These are phyloP conservation scores for Pristiophorus japonicus DNA, from an alignment of 2,113 vertebrate genomes.

Conservation along the genomic window DNA sequence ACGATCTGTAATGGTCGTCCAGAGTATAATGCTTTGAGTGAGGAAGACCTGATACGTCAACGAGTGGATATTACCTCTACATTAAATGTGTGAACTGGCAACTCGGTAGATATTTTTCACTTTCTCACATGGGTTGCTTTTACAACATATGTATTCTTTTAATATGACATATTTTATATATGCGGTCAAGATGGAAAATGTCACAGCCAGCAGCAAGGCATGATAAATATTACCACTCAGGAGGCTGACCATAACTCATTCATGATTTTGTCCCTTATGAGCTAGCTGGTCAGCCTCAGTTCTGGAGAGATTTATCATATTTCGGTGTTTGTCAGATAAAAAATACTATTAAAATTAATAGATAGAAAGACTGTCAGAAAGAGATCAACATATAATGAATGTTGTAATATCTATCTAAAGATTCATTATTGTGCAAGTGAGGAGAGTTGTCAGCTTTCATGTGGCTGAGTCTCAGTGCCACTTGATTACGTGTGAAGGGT, in stretches of 20 bases:
- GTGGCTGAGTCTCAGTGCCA: not conserved
- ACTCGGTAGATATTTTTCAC: not conserved
- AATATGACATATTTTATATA: not conserved
- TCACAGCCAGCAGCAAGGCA: not conserved
- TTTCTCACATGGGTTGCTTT: not conserved
- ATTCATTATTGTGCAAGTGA: not conserved
- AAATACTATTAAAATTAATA: not conserved
- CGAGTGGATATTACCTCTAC: not conserved
- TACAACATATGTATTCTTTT: not conserved
- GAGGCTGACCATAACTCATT: not conserved
- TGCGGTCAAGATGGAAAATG: not conserved
- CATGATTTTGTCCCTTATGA: not conserved
- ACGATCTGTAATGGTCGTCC: not conserved
- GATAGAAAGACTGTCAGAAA: not conserved
- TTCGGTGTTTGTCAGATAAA: not conserved
- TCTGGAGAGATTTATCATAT: conserved; percentile 4
- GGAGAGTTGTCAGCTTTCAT: not conserved
- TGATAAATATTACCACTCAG: not conserved
- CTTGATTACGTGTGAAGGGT: not conserved
- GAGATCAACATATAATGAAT: not conserved
- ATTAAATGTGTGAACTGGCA: not conserved
- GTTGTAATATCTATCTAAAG: not conserved
- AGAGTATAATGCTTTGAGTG: not conserved
- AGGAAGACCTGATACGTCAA: not conserved
- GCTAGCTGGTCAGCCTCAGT: not conserved